Base-by-base conservation (phyloP, 1,140 invertebrate species). In the Pristionchus pacificus region DNA sequence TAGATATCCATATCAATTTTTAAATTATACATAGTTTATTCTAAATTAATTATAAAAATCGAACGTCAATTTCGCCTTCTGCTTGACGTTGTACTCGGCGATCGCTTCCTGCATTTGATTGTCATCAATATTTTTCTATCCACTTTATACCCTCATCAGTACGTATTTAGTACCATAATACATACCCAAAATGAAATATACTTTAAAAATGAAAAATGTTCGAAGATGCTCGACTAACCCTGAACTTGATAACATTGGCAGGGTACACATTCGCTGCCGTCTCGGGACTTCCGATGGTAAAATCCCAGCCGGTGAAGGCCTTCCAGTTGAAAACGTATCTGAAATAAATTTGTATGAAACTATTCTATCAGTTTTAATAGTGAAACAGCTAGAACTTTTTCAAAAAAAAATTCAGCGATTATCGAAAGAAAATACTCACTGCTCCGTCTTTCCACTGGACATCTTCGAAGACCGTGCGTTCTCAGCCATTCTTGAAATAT, bases 271-370 rank as follows among this genome's bases (percentile, higher is more conserved):
- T 97, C 79, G 92, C 91, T n/a, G 93, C 92, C 0, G 95, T 96
- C 86, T 98, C 81, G 6, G 70, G 65, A 55, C 84, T 83, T 38
- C 81, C 81, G 29, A 78, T 78, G 91, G 94, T 96, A 85, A 92
- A 97, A 86, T 97, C 94, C 95, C 95, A 97, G 2, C 92, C 92
- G 2, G 92, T 95, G 84, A 96, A 96, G 1, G 97, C 13, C 85
- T 95, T 96, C 94, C 95, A 97, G 0, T 92, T 92, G 83, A 97
- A 98, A 38, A 91, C 89, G 79, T 91, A 49, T 49, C 38, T 49
- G 38, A 49, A 19, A 19, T 10, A 49, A 10, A 49, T n/a, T n/a
- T n/a, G n/a, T n/a, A n/a, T n/a, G n/a, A n/a, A n/a, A n/a, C n/a
- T n/a, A n/a, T n/a, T n/a, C n/a, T n/a, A n/a, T n/a, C n/a, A n/a